Evolutionary conservation across 1,140 invertebrate genomes (phyloP).

Genomic region (Drosophila virilis): DNA sequence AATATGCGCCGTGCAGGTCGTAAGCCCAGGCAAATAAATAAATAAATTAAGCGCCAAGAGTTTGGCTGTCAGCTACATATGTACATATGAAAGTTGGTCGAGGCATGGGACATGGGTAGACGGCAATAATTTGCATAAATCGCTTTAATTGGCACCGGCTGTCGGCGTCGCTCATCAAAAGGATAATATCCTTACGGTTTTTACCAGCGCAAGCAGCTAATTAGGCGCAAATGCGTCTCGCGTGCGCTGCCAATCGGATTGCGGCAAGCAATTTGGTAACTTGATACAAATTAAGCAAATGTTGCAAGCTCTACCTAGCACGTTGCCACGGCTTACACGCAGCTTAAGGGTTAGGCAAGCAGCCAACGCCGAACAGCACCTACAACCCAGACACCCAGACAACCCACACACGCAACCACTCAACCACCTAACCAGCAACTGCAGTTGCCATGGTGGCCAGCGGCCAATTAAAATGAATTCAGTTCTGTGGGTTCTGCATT

Average conservation of each 20-base stretch:
- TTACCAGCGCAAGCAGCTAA: slow-evolving; percentile 47
- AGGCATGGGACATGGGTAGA: background rate
- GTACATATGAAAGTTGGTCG: background rate
- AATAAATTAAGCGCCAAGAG: slow-evolving; percentile 33
- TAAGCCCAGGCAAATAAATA: slow-evolving; percentile 24
- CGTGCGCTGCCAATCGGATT: slow-evolving; percentile 59
- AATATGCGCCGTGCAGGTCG: slow-evolving; percentile 13
- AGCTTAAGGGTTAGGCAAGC: slow-evolving; percentile 39
- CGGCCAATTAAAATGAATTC: slow-evolving; percentile 47
- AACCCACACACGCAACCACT: background rate
- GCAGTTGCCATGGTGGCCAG: slow-evolving; percentile 33
- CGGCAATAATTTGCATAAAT: slow-evolving; percentile 52
- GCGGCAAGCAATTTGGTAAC: slow-evolving; percentile 30
- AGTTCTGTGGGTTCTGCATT: background rate
- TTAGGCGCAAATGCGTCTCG: slow-evolving; percentile 51
- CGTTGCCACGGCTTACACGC: slow-evolving; percentile 52
- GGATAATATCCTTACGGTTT: slow-evolving; percentile 56
- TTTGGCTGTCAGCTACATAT: background rate
- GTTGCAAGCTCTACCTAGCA: slow-evolving; percentile 35
- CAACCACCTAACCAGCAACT: background rate
- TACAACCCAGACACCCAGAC: background rate
- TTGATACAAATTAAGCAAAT: slow-evolving; percentile 68
- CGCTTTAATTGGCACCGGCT: slow-evolving; percentile 60
- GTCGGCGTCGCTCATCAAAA: slow-evolving; percentile 51
- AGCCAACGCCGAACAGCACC: background rate